Conservation (phyloP, 2,113 vertebrate species). For the Pundamilia nyererei region DNA sequence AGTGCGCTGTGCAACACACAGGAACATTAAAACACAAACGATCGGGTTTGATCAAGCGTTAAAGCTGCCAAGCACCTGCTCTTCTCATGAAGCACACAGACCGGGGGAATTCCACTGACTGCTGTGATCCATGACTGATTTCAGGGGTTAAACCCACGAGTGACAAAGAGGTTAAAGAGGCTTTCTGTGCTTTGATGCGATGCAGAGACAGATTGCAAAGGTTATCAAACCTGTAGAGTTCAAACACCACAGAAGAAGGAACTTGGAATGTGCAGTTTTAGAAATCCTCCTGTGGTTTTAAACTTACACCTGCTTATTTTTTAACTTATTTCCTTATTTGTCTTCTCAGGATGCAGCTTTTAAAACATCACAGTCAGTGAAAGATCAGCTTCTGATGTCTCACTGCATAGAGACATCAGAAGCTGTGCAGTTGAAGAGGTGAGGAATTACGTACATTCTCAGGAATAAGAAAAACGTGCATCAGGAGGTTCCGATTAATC, state of each 20-base stretch:
- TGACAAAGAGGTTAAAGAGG: neutral
- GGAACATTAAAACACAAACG: neutral
- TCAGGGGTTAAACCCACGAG: neutral
- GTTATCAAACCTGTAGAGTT: neutral
- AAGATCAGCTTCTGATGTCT: neutral
- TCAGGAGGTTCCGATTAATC: neutral
- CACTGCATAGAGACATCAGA: neutral
- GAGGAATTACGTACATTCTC: neutral
- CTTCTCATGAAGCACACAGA: neutral
- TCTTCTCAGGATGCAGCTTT: neutral
- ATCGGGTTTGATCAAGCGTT: neutral
- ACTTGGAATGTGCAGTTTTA: neutral
- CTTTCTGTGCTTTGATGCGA: neutral
- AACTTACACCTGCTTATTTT: neutral
- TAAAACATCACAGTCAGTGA: neutral
- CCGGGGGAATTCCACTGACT: neutral
- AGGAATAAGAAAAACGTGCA: neutral
- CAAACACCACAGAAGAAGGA: neutral
- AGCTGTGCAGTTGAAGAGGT: neutral
- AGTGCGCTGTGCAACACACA: neutral
- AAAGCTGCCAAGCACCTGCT: slow-evolving; percentile 1
- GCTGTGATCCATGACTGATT: neutral
- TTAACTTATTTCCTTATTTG: neutral
- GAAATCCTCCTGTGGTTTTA: neutral
- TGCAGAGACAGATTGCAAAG: neutral